Conservation (phyloP, 1,140 invertebrate species). For the Drosophila sp. region DNA sequence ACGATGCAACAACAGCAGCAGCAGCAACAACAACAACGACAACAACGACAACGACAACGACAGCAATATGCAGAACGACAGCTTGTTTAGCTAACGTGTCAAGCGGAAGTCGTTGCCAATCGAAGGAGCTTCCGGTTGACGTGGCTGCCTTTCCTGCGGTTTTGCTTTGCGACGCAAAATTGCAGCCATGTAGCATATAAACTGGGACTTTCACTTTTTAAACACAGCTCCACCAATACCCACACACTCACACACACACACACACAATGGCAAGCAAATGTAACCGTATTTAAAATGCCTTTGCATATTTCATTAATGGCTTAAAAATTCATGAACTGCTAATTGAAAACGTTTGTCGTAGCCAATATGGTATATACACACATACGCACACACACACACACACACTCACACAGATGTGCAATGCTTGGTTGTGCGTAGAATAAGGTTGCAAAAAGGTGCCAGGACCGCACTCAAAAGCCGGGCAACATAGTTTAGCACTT, state of each 20-base stretch:
- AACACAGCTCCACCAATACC: neutral
- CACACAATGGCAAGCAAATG: neutral
- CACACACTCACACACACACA: slow-evolving; percentile 10
- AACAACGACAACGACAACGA: slow-evolving; percentile 14
- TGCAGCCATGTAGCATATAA: slow-evolving; percentile 7
- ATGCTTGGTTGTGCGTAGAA: slow-evolving; percentile 61
- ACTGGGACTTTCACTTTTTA: slow-evolving; percentile 67
- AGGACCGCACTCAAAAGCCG: slow-evolving; percentile 68
- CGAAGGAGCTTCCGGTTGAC: slow-evolving; percentile 69
- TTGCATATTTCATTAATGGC: slow-evolving; percentile 79
- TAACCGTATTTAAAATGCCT: slow-evolving; percentile 70
- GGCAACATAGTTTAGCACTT: slow-evolving; percentile 84
- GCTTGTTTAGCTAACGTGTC: slow-evolving; percentile 61
- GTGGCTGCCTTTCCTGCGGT: slow-evolving; percentile 44
- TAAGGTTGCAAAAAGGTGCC: slow-evolving; percentile 65
- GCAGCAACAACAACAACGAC: slow-evolving; percentile 24
- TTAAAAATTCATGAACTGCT: slow-evolving; percentile 84
- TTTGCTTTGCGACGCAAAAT: slow-evolving; percentile 22
- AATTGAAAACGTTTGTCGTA: slow-evolving; percentile 84
- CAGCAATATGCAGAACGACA: slow-evolving; percentile 24
- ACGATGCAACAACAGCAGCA: slow-evolving; percentile 47
- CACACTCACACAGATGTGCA: slow-evolving; percentile 26
- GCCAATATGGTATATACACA: slow-evolving; percentile 43
- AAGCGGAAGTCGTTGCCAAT: slow-evolving; percentile 82
- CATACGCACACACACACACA: slow-evolving; percentile 33